Evolutionary conservation across 2,113 vertebrate species (phyloP).

Genomic region (Dascyllus trimaculatus): DNA sequence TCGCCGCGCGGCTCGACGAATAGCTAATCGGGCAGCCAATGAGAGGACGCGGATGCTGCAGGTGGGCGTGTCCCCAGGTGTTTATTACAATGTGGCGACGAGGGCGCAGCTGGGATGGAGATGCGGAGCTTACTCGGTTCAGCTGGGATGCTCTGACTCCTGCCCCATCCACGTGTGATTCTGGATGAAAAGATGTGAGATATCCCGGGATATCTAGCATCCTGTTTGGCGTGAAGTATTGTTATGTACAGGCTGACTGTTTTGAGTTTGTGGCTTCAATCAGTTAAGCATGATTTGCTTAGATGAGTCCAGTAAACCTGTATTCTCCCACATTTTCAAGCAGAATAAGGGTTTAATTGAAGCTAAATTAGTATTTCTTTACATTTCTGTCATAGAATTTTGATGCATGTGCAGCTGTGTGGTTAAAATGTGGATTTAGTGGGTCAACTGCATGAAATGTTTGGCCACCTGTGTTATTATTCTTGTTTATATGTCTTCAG

Average conservation of each 20-base stretch:
- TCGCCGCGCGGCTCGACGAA: slow-evolving; percentile 52
- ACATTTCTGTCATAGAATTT: too few relatives aligned
- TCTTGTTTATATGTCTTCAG: too few relatives aligned
- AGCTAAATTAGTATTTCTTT: too few relatives aligned
- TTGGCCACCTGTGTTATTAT: too few relatives aligned
- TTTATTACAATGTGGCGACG: slow-evolving; percentile 15
- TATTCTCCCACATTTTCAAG: too few relatives aligned
- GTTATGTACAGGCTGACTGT: neutral
- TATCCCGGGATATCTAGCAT: neutral
- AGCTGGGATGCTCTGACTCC: slow-evolving; percentile 32
- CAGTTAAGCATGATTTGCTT: too few relatives aligned
- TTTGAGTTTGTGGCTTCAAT: too few relatives aligned
- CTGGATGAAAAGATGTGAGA: slow-evolving; percentile 6
- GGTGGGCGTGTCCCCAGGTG: slow-evolving; percentile 71
- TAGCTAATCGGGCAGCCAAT: slow-evolving; percentile 78
- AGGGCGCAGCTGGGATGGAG: slow-evolving; percentile 47
- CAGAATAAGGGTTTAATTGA: too few relatives aligned
- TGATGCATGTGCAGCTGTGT: too few relatives aligned
- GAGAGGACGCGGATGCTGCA: neutral
- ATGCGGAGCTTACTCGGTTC: slow-evolving; percentile 30
- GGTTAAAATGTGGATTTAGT: too few relatives aligned
- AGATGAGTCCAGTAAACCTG: too few relatives aligned
- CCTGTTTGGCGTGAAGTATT: neutral
- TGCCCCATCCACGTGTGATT: slow-evolving; percentile 17
- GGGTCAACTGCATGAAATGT: too few relatives aligned